Evolutionary conservation across 1,140 invertebrate species (phyloP).

Genomic region (Eumeta japonica): DNA sequence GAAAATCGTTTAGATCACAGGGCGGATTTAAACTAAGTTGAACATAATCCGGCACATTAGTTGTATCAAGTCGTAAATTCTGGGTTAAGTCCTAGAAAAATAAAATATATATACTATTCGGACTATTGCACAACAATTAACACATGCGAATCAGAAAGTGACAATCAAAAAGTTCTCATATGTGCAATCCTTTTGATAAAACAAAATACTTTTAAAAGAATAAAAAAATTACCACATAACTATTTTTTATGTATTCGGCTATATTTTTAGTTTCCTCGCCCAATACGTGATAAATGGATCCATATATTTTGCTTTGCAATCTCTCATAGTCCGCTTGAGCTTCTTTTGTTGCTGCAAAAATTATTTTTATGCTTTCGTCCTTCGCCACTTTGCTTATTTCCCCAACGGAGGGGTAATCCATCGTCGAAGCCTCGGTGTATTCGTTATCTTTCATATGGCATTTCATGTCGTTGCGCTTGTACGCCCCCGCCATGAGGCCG

Average conservation of each 20-base stretch:
- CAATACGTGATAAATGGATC: background rate
- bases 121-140: no score
- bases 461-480: conserved; percentile 79
- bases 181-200: no score
- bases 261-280: background rate
- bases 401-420: conserved; percentile 69
- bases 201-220: background rate
- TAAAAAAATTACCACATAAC: background rate
- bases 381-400: conserved; percentile 67
- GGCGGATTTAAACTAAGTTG: background rate
- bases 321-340: background rate
- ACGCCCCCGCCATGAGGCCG: conserved; percentile 78
- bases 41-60: background rate
- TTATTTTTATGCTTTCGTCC: conserved; percentile 74
- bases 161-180: no score
- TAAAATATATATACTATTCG: background rate
- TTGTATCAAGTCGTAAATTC: background rate
- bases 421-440: conserved; percentile 63
- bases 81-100: background rate
- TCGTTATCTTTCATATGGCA: conserved; percentile 71
- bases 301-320: background rate
- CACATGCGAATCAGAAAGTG: no score
- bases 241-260: background rate
- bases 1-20: background rate
- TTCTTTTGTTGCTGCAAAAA: background rate